Evolutionary conservation across 2,888 invertebrate genomes (phyloP), one percentile per base, ranked within the genome.

Genomic region (Helobdella robusta): DNA sequence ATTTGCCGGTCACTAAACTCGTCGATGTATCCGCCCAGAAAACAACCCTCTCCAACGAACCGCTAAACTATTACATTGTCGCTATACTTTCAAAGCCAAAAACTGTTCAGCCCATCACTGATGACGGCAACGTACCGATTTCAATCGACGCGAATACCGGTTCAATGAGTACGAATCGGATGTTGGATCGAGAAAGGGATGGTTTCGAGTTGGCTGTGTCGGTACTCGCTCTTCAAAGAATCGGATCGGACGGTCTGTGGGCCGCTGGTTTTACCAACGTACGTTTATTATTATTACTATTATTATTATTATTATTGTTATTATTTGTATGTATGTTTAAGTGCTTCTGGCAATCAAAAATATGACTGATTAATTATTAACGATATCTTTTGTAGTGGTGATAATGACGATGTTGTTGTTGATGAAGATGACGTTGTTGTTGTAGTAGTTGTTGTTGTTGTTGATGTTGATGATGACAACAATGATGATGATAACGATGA

Each of bases 391-490:
- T 25, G 30, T 44, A 20, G 30, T 44, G 46, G 30, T 44, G 44
- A 25, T 23, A 46, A n/a, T 44, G 28, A 44, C 25, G 60, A 44
- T 60, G 60, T 3, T 44, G 46, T 25, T 60, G 3, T 25, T 44
- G 40, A 18, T 60, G 60, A 3, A 25, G 60, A 3, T 60, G 60
- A 2, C 32, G 44, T 25, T 28, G 60, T 25, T 44, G 60, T 25
- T 44, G 60, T 25, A 44, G 60, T 25, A 3, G 46, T 25, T 60
- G 60, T 25, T 60, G 60, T 25, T 44, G 44, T 1, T 60, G 44
- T 25, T 60, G 46, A 25, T 60, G 44, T 25, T 60, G 60, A 44
- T 60, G 60, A 44, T 44, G 44, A 44, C 28, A 30, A n/a, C 28
- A 18, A 44, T 44, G 60, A 44, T 40, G 46, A 36, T 44, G 44